Base-by-base conservation (phyloP, 2,113 vertebrate genomes). In the Amazona guildingii region DNA sequence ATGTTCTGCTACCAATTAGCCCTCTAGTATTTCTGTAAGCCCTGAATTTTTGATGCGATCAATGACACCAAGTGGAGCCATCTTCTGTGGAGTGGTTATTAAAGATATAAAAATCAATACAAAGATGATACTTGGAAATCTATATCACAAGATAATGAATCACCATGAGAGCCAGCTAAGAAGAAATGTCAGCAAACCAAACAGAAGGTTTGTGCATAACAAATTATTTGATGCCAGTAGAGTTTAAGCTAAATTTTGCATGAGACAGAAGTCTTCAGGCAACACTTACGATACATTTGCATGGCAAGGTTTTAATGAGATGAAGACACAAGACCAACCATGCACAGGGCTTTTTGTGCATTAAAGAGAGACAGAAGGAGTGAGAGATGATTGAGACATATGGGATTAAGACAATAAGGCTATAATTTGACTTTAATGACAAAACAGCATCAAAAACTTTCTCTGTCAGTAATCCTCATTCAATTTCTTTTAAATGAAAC, bases 21-120 rank as follows among this genome's bases (percentile, higher is more conserved):
- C 97, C 96, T 98, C 98, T 97, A 97, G 98, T 98, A 97, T 98
- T 98, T 98, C 98, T 98, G 97, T 98, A 98, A 98, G 98, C 98
- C 97, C 98, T 98, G 98, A 98, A 98, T 98, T 98, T 98, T 98
- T 98, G 98, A 98, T 98, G 98, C 92, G 95, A 98, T 98, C 98
- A 98, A 98, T 98, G 98, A 98, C 98, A 98, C 98, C 98, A 96
- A 97, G 98, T 97, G 97, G 98, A 98, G 98, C 97, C 98, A 98
- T 98, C 97, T 97, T 98, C 97, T 98, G 97, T 97, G 97, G 97
- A 98, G 98, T 97, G 97, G 98, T 98, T 98, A 98, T 98, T 98
- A 98, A 98, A 98, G 98, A 98, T 98, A 98, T 98, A 98, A 98
- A 98, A 98, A 98, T 98, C 98, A 98, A 98, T 98, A 97, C 97